Evolutionary conservation across 2,888 invertebrate genomes (phyloP), one percentile per base, ranked within the genome.

Genomic region (Eupithecia vulgata): DNA sequence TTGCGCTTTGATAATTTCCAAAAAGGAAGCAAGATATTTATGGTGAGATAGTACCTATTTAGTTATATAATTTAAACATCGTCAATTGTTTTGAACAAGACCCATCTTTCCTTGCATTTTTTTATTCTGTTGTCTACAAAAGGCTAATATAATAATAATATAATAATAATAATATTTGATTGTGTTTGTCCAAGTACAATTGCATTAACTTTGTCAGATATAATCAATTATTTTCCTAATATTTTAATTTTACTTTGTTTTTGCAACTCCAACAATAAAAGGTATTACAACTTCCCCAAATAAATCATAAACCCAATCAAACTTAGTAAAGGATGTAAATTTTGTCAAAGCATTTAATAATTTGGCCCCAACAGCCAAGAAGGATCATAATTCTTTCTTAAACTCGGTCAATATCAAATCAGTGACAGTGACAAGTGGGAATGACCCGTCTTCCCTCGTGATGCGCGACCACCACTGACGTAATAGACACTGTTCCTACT

Each of bases 381-480:
- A 48, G 48, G 8, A 8, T n/a, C n/a, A n/a, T 48, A n/a, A n/a
- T 48, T n/a, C n/a, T 48, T 0, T n/a, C 5, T 17, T 45, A 1
- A 5, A 34, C 2, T n/a, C n/a, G n/a, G n/a, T n/a, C n/a, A 34
- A 59, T 59, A 59, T 34, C 12, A 30, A 34, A 25, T 0, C 5
- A 37, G n/a, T 17, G n/a, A 0, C 37, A 64, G 35, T 5, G 57
- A 13, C 57, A 57, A 57, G 13, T 5, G 57, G 57, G 57, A 57
- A 57, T 57, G 57, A 57, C 8, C 30, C 21, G 37, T 69, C 67
- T 62, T 75, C 68, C 67, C 57, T 62, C 61, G 59, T 70, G 67
- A 67, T 73, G 21, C 35, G 30, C 66, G 67, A 67, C 65, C 67
- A 72, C 67, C 68, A 71, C 70, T 70, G 68, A 70, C 72, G 65